Conservation (phyloP, 2,797 vertebrate species). For the Lutjanus campechanus region DNA sequence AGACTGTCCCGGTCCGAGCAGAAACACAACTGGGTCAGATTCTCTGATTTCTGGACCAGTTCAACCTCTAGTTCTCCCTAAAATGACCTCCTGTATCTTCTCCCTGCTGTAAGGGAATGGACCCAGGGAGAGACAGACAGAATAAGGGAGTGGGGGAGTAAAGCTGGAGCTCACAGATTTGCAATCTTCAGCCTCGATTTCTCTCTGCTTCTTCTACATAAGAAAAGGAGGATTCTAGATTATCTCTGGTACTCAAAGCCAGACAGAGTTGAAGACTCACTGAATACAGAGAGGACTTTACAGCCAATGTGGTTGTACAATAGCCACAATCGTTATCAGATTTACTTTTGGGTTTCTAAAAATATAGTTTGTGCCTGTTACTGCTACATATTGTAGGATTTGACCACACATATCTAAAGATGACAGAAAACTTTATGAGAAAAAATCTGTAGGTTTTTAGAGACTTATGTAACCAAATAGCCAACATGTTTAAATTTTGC, state of each 20-base stretch:
- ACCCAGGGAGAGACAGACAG: conserved; percentile 13
- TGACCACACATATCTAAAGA: conserved; percentile 56
- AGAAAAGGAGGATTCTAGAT: conserved; percentile 86
- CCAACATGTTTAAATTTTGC: not conserved
- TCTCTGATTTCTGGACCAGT: conserved; percentile 42
- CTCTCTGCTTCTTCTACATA: conserved; percentile 77
- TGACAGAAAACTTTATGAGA: conserved; percentile 2
- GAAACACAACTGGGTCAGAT: conserved; percentile 53
- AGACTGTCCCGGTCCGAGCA: conserved; percentile 59
- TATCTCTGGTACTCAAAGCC: conserved; percentile 82
- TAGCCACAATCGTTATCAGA: conserved; percentile 74
- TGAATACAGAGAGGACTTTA: conserved; percentile 78
- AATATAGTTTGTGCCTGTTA: conserved; percentile 39
- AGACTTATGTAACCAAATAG: not conserved
- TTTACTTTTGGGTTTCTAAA: conserved; percentile 60
- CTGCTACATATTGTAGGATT: not conserved
- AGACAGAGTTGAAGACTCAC: conserved; percentile 74
- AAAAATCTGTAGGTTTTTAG: not conserved
- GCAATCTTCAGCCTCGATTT: conserved; percentile 76
- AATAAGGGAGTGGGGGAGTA: conserved; percentile 26
- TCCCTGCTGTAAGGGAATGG: conserved; percentile 39
- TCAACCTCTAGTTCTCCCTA: conserved; percentile 28
- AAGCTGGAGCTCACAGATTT: conserved; percentile 79
- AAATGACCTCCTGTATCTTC: conserved; percentile 28
- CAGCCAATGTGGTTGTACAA: conserved; percentile 71